Base-by-base conservation (phyloP, 2,888 invertebrate species). In the Coelogynopora nodosa region DNA sequence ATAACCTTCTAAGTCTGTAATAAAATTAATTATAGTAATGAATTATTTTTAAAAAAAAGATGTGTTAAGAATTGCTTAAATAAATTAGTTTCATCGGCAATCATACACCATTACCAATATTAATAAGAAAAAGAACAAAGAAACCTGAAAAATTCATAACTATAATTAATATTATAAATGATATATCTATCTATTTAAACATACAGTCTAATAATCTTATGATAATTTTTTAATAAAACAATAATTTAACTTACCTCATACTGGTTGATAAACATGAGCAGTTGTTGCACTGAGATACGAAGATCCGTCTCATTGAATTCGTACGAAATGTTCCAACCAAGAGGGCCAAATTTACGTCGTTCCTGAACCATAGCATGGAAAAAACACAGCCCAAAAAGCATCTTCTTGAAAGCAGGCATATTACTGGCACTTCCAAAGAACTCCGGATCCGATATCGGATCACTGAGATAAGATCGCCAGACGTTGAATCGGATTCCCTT, bases 371-470 rank as follows among this genome's bases (percentile, higher is more conserved):
- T 90, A 0, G 92, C 93, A 88, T 93, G 93, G 91, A 93, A 93
- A 90, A 93, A 93, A 88, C 93, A 93, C 74, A 93, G 89, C 13
- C 92, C 92, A 89, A 91, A 93, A 85, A 93, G 89, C 88, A 93
- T 88, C 88, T 92, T 92, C 88, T 92, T 92, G 90, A 91, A 93
- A 0, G 90, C 87, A 0, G 83, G 18, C 27, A 67, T 82, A 31
- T 87, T 49, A 27, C 82, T 82, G 49, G 87, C 82, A 18, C 31
- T 67, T 23, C 86, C 67, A 92, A 95, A 96, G 93, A 97, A 97
- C 89, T 94, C 94, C 0, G 94, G 93, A 87, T 92, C 92, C n/a
- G 91, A 91, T 67, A 92, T 92, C 23, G 92, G 92, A 88, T 92
- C 92, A 89, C 90, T 92, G 30, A 91, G 89, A 88, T 92, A 92